Evolutionary conservation across 2,113 vertebrate species (phyloP), one percentile per base, ranked within the genome.

Genomic region (Bombycilla garrulus): DNA sequence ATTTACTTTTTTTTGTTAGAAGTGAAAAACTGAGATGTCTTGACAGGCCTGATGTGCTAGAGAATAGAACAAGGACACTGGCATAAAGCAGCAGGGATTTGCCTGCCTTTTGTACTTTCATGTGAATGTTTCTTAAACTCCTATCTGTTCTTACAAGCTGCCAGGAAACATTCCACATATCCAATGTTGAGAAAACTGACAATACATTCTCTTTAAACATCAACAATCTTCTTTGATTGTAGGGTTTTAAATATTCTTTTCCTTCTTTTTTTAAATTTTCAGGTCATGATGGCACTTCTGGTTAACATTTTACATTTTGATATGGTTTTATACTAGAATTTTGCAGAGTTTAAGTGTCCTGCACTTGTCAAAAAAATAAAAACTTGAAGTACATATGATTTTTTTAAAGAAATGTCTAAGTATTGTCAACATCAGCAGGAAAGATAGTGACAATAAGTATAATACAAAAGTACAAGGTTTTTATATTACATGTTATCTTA

Each of bases 301-400:
- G 80, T 96, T 97, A 97, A 91, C 88, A 93, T 96, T 97, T 96
- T 94, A 58, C 60, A 65, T 90, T 95, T 95, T 95, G 80, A 96
- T 96, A 62, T 56, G 53, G 16, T 42, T 96, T 96, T 92, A 88
- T 94, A 73, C 71, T 93, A 90, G 84, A 92, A 97, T 97, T 98
- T 93, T 97, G 42, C 48, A 83, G 65, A 60, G 74, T 54, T 97
- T 81, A 95, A 86, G 91, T 94, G 65, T 80, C 86, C 45, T 89
- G 66, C 61, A 80, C 76, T 91, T 97, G 91, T 97, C 92, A 94
- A 97, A 97, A 97, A 82, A 97, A 93, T 84, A 77, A 88, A 95
- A 96, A 94, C 81, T 54, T 93, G 42, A 36, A 97, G 31, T 60
- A 47, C 69, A 53, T 44, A 77, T 69, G 29, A 48, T 77, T 93